A percentile compares a stretch with the other conserved stretches of the same genome.
Evolutionary conservation across 2,113 vertebrate genomes (phyloP).

Genomic region (Protobothrops flavoviridis): DNA sequence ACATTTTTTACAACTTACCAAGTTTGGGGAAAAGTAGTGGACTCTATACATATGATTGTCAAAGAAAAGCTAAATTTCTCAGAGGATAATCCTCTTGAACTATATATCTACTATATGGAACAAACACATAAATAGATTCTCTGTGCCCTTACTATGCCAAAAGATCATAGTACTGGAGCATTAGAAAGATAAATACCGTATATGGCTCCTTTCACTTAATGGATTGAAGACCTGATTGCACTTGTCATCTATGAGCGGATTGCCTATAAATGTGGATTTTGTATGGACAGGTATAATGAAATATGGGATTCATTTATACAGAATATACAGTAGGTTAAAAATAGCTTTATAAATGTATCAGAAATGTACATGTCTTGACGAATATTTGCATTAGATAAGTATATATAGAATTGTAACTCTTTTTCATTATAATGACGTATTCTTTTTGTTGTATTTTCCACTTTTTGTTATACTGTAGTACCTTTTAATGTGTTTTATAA

Average conservation of each 20-base stretch:
- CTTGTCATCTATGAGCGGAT: not conserved
- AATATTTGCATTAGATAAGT: not conserved
- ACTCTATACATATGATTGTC: not conserved
- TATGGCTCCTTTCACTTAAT: not conserved
- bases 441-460: not conserved
- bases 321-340: not conserved
- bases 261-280: not conserved
- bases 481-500: not conserved
- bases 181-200: not conserved
- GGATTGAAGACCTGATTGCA: not conserved
- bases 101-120: too few species aligned
- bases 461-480: not conserved
- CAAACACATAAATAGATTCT: too few species aligned
- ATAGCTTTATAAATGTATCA: not conserved
- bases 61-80: too few species aligned
- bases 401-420: not conserved
- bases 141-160: too few species aligned
- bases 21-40: not conserved
- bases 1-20: too few species aligned
- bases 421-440: not conserved
- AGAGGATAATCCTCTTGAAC: too few species aligned
- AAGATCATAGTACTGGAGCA: too few species aligned
- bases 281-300: not conserved
- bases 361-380: not conserved
- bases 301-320: not conserved